Evolutionary conservation across 2,113 vertebrate species (phyloP).

Genomic region (Gymnogyps californianus): DNA sequence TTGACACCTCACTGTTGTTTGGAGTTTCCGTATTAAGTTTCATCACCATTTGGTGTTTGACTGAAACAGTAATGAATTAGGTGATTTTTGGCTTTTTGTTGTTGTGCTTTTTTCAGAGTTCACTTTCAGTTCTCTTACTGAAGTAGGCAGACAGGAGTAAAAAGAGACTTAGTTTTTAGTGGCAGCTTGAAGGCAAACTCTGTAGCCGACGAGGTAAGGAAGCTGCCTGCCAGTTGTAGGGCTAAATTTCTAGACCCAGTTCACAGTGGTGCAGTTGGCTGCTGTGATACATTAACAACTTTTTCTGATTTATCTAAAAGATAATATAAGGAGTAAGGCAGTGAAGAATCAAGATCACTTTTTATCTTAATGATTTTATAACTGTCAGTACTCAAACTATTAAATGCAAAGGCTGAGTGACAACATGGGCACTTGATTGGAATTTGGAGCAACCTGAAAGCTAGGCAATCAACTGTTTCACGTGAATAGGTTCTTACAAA

Average conservation of each 20-base stretch:
- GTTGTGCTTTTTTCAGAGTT: background rate
- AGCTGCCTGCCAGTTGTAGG: background rate
- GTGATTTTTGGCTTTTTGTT: background rate
- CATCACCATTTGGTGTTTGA: background rate
- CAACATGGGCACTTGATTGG: background rate
- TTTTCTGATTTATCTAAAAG: background rate
- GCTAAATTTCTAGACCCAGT: background rate
- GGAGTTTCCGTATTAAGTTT: background rate
- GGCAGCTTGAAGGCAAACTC: background rate
- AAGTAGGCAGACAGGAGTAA: background rate
- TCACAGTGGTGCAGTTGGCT: background rate
- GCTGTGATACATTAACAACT: background rate
- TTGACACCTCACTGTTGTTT: background rate
- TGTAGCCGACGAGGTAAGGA: background rate
- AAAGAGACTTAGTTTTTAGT: background rate
- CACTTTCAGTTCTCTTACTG: background rate
- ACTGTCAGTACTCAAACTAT: background rate
- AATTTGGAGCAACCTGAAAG: background rate
- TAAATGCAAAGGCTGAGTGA: background rate
- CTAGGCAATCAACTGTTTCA: background rate
- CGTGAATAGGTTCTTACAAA: background rate
- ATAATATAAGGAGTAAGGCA: background rate
- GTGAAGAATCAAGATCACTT: background rate
- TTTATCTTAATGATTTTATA: background rate
- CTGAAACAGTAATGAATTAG: background rate